Conservation (phyloP, 2,113 vertebrate genomes). For the Dipodomys spectabilis region DNA sequence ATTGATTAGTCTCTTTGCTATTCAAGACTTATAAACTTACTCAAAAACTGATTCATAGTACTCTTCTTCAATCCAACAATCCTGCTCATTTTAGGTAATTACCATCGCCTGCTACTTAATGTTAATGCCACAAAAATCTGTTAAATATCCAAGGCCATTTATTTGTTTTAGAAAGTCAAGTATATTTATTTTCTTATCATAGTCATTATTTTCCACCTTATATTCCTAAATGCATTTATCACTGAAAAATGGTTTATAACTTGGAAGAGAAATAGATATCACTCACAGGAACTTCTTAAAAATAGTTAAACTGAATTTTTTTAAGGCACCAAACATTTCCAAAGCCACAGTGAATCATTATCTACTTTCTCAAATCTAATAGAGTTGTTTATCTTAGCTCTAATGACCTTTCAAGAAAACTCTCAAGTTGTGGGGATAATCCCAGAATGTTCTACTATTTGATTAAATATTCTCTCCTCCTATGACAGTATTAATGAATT, state of each 20-base stretch:
- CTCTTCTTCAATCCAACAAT: conserved; percentile 50
- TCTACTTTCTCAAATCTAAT: conserved; percentile 75
- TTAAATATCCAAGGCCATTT: conserved; percentile 6
- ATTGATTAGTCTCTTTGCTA: background rate
- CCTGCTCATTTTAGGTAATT: conserved; percentile 55
- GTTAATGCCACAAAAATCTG: background rate
- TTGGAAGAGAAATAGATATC: conserved; percentile 58
- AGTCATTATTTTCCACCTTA: conserved; percentile 38
- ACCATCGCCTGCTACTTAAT: background rate
- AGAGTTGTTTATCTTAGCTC: conserved; percentile 66
- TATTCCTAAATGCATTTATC: conserved; percentile 70
- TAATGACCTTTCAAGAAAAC: conserved; percentile 74
- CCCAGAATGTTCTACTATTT: conserved; percentile 62
- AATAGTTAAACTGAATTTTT: conserved; percentile 73
- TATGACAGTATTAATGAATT: conserved; percentile 60
- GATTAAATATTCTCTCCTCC: conserved; percentile 62
- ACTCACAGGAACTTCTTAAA: conserved; percentile 70
- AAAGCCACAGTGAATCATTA: conserved; percentile 75
- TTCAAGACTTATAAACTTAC: conserved; percentile 69
- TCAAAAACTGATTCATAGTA: conserved; percentile 45
- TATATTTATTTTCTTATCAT: conserved; percentile 29
- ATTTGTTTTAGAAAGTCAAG: conserved; percentile 58
- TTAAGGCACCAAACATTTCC: conserved; percentile 72
- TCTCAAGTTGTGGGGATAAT: conserved; percentile 68
- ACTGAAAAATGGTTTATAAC: background rate